phyloP scores from a whole-genome alignment of 35 echinoderm and acorn worm genomes.

The Apostichopus californicus region DNA sequence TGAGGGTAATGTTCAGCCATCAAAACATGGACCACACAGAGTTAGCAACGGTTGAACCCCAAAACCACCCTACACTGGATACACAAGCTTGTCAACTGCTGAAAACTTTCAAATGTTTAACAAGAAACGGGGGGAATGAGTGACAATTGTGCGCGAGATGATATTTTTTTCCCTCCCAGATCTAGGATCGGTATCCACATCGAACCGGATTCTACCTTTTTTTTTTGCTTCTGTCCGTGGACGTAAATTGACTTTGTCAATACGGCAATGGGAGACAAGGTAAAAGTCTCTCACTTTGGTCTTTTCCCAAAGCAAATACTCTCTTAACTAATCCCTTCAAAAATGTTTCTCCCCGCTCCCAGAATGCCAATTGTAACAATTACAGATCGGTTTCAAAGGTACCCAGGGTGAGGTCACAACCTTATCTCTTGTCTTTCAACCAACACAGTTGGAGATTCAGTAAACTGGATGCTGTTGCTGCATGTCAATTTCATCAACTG shows the following conservation, averaged over 20 bases:
- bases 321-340: background rate
- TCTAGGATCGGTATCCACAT: background rate
- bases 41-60: too few relatives aligned
- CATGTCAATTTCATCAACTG: background rate
- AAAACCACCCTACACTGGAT: too few relatives aligned
- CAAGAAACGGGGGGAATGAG: background rate
- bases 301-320: conserved; percentile 45
- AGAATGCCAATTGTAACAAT: conserved; percentile 47
- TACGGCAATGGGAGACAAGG: background rate
- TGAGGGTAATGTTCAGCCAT: too few relatives aligned
- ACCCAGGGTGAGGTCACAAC: conserved; percentile 18
- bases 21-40: too few relatives aligned
- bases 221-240: background rate
- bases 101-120: too few relatives aligned
- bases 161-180: background rate
- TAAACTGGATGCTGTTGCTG: background rate
- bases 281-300: background rate
- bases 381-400: conserved; percentile 40
- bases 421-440: conserved; percentile 52
- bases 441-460: conserved; percentile 9
- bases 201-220: background rate
- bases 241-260: background rate
- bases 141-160: background rate
- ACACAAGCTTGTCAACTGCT: too few relatives aligned
- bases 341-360: background rate